A percentile compares a stretch with the other conserved stretches of the same genome.
Conservation (phyloP, 92 coral and sea anemone species). For the Siderastrea siderea region DNA sequence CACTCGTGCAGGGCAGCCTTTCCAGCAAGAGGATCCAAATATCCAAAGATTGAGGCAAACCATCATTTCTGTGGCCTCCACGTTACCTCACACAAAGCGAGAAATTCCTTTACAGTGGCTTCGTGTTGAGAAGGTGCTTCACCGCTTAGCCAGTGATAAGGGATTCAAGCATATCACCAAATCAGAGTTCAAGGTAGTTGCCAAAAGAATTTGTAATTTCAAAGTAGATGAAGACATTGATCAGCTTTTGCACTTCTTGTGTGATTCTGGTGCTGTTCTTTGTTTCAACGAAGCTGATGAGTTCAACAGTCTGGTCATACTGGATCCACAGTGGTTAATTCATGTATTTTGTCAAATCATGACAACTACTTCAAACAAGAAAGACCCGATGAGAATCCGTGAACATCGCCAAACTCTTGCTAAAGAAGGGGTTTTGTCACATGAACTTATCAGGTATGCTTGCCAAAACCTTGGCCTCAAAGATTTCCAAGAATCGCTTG, state of each 20-base stretch:
- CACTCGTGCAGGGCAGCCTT: slow-evolving; percentile 41
- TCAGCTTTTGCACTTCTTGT: slow-evolving; percentile 41
- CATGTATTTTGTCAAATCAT: slow-evolving; percentile 30
- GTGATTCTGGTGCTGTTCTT: slow-evolving; percentile 47
- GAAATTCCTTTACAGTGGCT: slow-evolving; percentile 58
- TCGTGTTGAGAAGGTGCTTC: slow-evolving; percentile 41
- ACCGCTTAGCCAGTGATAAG: slow-evolving; percentile 7
- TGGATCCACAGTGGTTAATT: slow-evolving; percentile 52
- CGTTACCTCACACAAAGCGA: slow-evolving; percentile 32
- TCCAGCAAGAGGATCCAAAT: slow-evolving; percentile 31
- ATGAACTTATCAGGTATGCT: slow-evolving; percentile 37
- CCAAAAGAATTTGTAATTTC: slow-evolving; percentile 31
- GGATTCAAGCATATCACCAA: slow-evolving; percentile 36
- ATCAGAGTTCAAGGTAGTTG: slow-evolving; percentile 3
- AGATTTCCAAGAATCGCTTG: slow-evolving; percentile 6
- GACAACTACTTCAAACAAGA: slow-evolving; percentile 3
- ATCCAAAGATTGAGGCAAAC: slow-evolving; percentile 19
- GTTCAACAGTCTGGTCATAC: slow-evolving; percentile 13
- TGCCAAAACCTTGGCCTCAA: slow-evolving; percentile 16
- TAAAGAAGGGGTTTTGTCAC: slow-evolving; percentile 37
- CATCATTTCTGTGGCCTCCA: slow-evolving; percentile 32
- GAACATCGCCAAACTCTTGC: slow-evolving; percentile 41
- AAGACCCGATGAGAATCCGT: slow-evolving; percentile 38
- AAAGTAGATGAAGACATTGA: slow-evolving; percentile 33
- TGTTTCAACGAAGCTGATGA: slow-evolving; percentile 8